phyloP scores from a whole-genome alignment of 1,140 invertebrate genomes.

The Trichomalopsis sarcophagae region DNA sequence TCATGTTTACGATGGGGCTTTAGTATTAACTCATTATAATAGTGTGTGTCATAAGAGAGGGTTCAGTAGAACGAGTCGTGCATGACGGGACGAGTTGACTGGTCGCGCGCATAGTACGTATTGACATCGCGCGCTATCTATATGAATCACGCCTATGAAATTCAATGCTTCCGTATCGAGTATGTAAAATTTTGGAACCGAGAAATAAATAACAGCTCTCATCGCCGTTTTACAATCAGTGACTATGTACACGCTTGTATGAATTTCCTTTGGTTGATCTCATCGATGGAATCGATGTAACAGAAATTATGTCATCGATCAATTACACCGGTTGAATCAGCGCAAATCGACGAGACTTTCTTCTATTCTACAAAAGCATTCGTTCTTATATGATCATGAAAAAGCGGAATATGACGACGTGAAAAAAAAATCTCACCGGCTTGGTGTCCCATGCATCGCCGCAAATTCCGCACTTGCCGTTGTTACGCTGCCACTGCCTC shows the following conservation, averaged over 20 bases:
- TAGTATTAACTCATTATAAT: no score
- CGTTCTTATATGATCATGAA: no score
- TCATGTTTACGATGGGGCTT: no score
- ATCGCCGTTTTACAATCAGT: no score
- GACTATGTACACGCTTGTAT: no score
- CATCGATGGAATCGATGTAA: background rate
- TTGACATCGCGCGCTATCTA: background rate
- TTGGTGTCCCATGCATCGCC: slow-evolving; percentile 87
- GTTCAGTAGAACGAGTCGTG: background rate
- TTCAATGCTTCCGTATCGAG: no score
- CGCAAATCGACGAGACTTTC: background rate
- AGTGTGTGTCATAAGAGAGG: no score
- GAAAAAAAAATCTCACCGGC: slow-evolving; percentile 62
- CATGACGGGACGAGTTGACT: background rate
- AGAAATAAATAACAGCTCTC: no score
- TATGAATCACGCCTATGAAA: background rate
- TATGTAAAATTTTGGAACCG: no score
- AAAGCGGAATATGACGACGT: no score
- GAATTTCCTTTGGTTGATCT: background rate
- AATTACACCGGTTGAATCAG: background rate
- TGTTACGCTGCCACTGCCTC: slow-evolving; percentile 83
- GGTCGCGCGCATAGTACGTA: background rate
- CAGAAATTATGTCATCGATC: background rate
- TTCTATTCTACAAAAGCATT: background rate
- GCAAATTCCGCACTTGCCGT: slow-evolving; percentile 91